Base-by-base conservation (phyloP, 2,888 invertebrate species). In the Tachina lurida region DNA sequence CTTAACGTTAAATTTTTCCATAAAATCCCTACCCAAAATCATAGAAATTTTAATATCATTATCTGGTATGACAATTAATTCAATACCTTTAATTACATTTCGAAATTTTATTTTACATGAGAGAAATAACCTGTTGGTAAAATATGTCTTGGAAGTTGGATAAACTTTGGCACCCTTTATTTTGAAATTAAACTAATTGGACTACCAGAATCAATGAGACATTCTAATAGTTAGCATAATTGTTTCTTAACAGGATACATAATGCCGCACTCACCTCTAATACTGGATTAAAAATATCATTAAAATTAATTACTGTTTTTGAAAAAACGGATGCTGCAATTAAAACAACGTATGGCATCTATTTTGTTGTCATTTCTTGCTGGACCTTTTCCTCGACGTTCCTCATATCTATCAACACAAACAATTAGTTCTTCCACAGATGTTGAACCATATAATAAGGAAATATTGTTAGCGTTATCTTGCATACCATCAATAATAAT, bases 11-110 rank as follows among this genome's bases (percentile, higher is more conserved):
- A 52, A 68, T 52, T 52, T 68, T 1, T 54, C 3, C 54, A 70
- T 70, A 70, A 70, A 70, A 39, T 68, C 41, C 17, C 52, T 31
- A 68, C 39, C 68, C 10, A 54, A 41, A 41, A 68, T 68, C 68
- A 68, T 68, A 12, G 47, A 31, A 67, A 67, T 67, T 67, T n/a
- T 15, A 31, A 67, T 67, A 67, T 67, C 41, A 54, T 43, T 45
- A 60, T 60, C 49, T 19, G 58, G 58, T n/a, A 60, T 73, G 3
- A 60, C 49, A 17, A 58, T 1, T 15, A 73, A 60, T 60, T 49
- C 31, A 31, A 31, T 31, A 31, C 31, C 4, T 31, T 31, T 31
- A 31, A 31, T 31, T 31, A 31, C 31, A 39, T 54, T 41, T 70
- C 17, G 17, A 52, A 68, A 68, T 52, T 68, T 52, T 47, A 52